Evolutionary conservation across 1,140 invertebrate genomes (phyloP), one percentile per base, ranked within the genome.

Genomic region (Brachionus plicatilis): DNA sequence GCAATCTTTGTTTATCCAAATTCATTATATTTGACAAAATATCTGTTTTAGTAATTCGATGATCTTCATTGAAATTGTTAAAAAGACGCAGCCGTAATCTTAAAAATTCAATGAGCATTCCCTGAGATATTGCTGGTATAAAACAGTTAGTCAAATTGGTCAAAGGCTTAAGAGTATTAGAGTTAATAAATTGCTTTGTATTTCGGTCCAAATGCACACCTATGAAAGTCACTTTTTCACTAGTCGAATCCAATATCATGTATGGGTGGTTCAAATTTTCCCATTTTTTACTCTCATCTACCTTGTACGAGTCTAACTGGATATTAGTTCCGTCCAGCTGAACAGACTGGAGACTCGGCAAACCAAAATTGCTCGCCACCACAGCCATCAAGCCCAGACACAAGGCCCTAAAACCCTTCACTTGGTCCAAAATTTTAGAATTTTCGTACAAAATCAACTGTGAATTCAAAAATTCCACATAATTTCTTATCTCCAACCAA

Each of bases 401-500:
- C 11, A 65, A 41, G 11, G 11, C 79, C 41, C 65, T 82, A 20
- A 82, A 33, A 33, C 65, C 79, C 12, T 33, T 65, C 0, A 82
- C 37, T 65, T 37, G 20, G 41, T 82, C 65, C n/a, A 82, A 47
- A 17, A 60, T n/a, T 45, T 56, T 56, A 5, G 88, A 88, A n/a
- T 79, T 85, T 85, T 89, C 88, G 86, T 86, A 88, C 83, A 88
- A 86, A 14, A 85, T 43, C 17, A 89, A 85, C 65, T 89, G 88
- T 12, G 84, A 86, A 86, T 89, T 88, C 8, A 89, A 86, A 84
- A 89, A 89, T 60, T 84, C 85, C 1, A 88, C 87, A 88, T 88
- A 89, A 85, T 88, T 87, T n/a, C 86, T 85, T 6, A 89, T 84
- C 84, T 89, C 88, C 41, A 87, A 85, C 88, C 88, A 89, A 0